These are phyloP conservation scores for Fundulus diaphanus DNA, from an alignment of 2,797 vertebrate genomes.

Conservation along the genomic window DNA sequence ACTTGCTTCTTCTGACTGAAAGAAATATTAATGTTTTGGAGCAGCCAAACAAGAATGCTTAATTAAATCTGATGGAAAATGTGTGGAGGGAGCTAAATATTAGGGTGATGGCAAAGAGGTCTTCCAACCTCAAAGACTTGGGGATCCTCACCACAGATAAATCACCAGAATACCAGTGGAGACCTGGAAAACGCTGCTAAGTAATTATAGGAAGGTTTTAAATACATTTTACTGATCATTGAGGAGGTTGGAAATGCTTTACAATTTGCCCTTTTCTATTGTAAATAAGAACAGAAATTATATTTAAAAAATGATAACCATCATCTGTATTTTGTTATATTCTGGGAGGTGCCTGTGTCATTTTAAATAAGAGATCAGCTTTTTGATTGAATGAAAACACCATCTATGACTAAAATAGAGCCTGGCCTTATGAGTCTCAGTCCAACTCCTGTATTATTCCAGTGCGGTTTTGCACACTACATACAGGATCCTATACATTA, in stretches of 20 bases:
- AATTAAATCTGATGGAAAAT: not conserved
- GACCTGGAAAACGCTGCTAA: not conserved
- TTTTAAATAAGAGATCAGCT: not conserved
- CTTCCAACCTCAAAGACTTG: not conserved
- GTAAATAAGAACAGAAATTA: not conserved
- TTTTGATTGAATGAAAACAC: not conserved
- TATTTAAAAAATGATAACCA: not conserved
- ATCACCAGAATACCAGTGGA: not conserved
- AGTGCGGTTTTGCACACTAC: too few species aligned
- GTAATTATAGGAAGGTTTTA: not conserved
- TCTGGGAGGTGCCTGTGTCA: not conserved
- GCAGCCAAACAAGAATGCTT: not conserved
- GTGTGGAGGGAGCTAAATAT: not conserved
- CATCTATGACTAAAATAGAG: not conserved
- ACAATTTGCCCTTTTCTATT: not conserved
- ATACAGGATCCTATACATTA: too few species aligned
- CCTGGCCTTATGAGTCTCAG: too few species aligned
- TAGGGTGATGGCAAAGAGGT: not conserved
- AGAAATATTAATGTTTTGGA: not conserved
- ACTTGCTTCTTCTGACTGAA: not conserved
- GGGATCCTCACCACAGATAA: not conserved
- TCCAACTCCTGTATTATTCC: too few species aligned
- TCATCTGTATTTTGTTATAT: not conserved
- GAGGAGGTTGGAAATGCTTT: not conserved
- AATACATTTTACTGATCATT: not conserved